phyloP scores from a whole-genome alignment of 2,797 vertebrate genomes.

The Lerista edwardsae region DNA sequence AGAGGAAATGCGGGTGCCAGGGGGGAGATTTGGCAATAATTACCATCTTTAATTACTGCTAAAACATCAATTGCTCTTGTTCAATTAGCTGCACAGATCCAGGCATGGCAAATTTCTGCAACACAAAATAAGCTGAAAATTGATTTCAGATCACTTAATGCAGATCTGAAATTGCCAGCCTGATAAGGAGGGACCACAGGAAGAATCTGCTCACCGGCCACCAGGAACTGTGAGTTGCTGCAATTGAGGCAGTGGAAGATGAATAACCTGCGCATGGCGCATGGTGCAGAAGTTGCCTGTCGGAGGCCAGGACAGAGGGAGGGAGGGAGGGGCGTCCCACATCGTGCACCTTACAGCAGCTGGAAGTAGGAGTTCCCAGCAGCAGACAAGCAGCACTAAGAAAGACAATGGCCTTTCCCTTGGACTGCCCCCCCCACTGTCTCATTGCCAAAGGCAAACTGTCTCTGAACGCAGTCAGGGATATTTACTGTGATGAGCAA shows the following conservation, averaged over 20 bases:
- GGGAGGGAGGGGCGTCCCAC: too few relatives aligned
- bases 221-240: conserved; percentile 48
- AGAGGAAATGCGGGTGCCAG: conserved; percentile 76
- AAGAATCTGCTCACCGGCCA: conserved; percentile 53
- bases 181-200: conserved; percentile 71
- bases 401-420: not conserved
- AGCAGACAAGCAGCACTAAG: not conserved
- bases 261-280: conserved; percentile 58
- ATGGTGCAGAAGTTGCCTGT: conserved; percentile 55
- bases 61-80: conserved; percentile 87
- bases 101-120: conserved; percentile 76
- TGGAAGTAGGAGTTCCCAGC: too few relatives aligned
- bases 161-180: conserved; percentile 75
- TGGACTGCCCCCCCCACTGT: too few relatives aligned
- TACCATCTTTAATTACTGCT: conserved; percentile 86
- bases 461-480: not conserved
- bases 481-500: not conserved
- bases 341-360: too few relatives aligned
- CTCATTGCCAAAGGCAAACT: not conserved
- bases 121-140: conserved; percentile 85
- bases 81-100: conserved; percentile 84
- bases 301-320: conserved; percentile 23
- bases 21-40: conserved; percentile 83
- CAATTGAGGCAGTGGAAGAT: conserved; percentile 63
- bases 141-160: conserved; percentile 79